Percentiles rank a stretch among this genome's conserved stretches.
Conservation (phyloP, 1,140 invertebrate genomes). For the Ladona fulva region DNA sequence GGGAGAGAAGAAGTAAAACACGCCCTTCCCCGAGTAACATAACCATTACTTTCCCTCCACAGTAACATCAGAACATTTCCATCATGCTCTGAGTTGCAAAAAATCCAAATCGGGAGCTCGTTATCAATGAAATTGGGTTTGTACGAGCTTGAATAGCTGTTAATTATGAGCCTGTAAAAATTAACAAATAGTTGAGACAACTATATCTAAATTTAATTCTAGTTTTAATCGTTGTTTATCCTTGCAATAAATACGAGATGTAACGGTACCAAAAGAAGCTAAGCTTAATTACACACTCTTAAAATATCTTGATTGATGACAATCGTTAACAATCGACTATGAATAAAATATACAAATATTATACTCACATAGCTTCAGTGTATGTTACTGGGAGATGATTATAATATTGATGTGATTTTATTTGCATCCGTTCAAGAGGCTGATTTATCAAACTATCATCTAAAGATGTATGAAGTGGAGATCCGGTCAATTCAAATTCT, state of each 20-base stretch:
- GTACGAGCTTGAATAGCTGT: background rate
- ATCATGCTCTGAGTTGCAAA: background rate
- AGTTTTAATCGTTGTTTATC: background rate
- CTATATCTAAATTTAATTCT: background rate
- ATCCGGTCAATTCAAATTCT: background rate
- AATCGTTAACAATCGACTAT: background rate
- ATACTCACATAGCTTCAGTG: background rate
- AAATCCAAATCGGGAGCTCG: background rate
- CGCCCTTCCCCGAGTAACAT: background rate
- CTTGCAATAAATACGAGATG: background rate
- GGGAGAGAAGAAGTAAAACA: background rate
- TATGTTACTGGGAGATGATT: background rate
- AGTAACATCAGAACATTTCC: background rate
- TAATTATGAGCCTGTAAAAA: background rate
- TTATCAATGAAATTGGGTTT: background rate
- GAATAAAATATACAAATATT: background rate
- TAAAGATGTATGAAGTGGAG: background rate
- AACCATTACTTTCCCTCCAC: background rate
- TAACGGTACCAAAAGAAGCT: background rate
- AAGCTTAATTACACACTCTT: background rate
- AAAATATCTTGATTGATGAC: background rate
- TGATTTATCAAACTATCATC: background rate
- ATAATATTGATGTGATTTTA: background rate
- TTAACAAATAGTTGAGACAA: background rate
- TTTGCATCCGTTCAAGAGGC: background rate